Conservation (phyloP, 2,113 vertebrate genomes). For the Cyprinodon variegatus region DNA sequence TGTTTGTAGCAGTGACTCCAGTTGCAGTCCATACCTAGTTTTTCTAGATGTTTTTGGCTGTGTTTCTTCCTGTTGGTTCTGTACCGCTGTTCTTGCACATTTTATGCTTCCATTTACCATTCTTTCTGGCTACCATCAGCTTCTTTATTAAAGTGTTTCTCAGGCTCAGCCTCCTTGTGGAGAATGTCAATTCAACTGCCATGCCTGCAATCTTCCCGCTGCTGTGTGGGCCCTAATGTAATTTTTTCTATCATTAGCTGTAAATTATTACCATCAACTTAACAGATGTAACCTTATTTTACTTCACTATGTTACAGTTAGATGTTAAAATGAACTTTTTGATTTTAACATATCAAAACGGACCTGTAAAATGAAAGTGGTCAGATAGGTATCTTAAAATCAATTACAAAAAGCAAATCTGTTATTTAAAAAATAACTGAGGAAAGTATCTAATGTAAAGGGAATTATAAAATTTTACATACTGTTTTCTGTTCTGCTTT, state of each 20-base stretch:
- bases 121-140: background rate
- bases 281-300: too few relatives aligned
- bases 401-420: too few relatives aligned
- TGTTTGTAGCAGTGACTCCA: background rate
- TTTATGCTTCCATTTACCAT: background rate
- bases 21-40: background rate
- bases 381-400: background rate
- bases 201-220: background rate
- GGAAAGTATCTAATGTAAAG: too few relatives aligned
- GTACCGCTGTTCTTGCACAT: background rate
- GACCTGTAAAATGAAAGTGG: background rate
- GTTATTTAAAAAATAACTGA: too few relatives aligned
- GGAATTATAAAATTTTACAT: background rate
- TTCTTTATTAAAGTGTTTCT: background rate
- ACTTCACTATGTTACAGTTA: background rate
- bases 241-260: background rate
- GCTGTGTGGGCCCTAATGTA: background rate
- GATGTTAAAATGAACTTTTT: background rate
- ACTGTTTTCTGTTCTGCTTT: constrained; percentile 7
- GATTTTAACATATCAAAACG: background rate
- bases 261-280: too few relatives aligned
- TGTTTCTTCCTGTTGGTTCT: too few relatives aligned
- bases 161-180: background rate
- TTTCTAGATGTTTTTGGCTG: background rate
- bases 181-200: background rate